phyloP scores from a whole-genome alignment of 2,888 invertebrate species.

The Gymnosoma rotundatum region DNA sequence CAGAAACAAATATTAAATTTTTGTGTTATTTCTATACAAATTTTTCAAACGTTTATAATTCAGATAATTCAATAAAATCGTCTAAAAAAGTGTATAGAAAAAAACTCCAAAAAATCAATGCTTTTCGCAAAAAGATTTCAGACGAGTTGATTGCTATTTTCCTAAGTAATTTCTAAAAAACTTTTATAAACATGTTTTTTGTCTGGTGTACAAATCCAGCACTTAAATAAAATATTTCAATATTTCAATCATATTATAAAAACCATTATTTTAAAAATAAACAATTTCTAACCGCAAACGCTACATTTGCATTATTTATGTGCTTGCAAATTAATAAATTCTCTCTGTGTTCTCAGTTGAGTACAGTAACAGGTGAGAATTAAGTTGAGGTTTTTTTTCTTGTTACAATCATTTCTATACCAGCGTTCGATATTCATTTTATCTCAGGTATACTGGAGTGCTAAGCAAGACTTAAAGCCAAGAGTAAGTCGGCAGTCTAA shows the following conservation, averaged over 20 bases:
- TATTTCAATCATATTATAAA: neutral
- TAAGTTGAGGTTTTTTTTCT: slow-evolving; percentile 6
- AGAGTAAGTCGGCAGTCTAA: slow-evolving; percentile 76
- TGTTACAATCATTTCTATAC: neutral
- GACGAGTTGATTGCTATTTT: no score
- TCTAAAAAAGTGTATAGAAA: no score
- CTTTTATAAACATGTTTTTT: no score
- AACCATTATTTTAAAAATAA: neutral
- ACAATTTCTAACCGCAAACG: neutral
- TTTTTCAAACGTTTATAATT: no score
- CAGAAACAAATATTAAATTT: no score
- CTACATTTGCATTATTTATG: slow-evolving; percentile 17
- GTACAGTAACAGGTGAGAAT: neutral
- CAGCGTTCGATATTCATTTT: slow-evolving; percentile 1
- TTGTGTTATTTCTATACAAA: no score
- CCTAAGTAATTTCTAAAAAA: no score
- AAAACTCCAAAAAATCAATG: no score
- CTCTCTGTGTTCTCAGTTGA: neutral
- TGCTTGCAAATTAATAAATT: slow-evolving; percentile 2
- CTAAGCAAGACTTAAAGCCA: slow-evolving; percentile 70
- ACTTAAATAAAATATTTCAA: no score
- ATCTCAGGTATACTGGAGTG: slow-evolving; percentile 44
- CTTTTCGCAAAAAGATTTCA: no score
- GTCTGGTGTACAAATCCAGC: no score
- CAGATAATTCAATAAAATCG: no score